phyloP scores from a whole-genome alignment of 1,140 invertebrate genomes.

The Monomorium pharaonis region DNA sequence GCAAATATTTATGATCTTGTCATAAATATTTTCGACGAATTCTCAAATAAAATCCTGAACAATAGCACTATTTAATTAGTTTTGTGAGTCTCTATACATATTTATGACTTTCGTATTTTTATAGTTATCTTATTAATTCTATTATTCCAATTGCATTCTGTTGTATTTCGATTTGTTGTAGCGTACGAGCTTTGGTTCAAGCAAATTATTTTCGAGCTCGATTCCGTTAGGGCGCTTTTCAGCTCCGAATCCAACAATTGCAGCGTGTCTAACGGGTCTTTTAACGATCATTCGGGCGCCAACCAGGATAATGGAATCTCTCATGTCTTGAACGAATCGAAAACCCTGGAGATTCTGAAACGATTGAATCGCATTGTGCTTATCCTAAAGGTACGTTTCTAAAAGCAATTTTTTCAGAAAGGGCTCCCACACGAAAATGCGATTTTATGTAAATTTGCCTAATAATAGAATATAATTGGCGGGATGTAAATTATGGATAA shows the following conservation, averaged over 20 bases:
- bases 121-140: neutral
- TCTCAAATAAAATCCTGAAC: neutral
- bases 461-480: neutral
- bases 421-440: neutral
- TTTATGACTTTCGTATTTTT: neutral
- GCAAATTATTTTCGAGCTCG: slow-evolving; percentile 98
- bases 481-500: no score
- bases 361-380: slow-evolving; percentile 96
- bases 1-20: neutral
- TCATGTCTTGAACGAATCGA: slow-evolving; percentile 93
- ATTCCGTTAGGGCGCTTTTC: slow-evolving; percentile 95
- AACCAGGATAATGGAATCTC: slow-evolving; percentile 59
- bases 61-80: neutral
- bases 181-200: slow-evolving; percentile 99
- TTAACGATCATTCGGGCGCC: slow-evolving; percentile 45
- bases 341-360: slow-evolving; percentile 97
- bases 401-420: neutral
- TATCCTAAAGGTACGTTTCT: slow-evolving; percentile 94
- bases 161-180: slow-evolving; percentile 80
- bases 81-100: neutral
- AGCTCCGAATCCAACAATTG: slow-evolving; percentile 83
- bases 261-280: slow-evolving; percentile 41
- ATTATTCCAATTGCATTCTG: neutral
- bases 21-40: neutral
- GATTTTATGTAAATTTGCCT: neutral